Base-by-base conservation (phyloP, 2,888 invertebrate species). In the Rhaphigaster nebulosa region DNA sequence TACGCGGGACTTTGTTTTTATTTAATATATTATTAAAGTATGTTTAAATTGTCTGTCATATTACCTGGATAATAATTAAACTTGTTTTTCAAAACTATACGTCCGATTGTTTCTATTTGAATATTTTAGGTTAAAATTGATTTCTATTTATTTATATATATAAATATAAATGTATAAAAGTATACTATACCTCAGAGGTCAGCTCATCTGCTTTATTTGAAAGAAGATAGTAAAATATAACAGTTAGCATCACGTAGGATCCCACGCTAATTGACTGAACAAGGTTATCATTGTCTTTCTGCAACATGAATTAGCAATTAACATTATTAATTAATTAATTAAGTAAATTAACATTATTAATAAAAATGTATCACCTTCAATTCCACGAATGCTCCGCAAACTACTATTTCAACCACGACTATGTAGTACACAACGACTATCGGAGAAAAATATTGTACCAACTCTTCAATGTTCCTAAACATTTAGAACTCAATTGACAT, bases 361-460 rank as follows among this genome's bases (percentile, higher is more conserved):
- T 34, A 65, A 70, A n/a, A 70, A 34, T 70, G 29, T 0, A 18
- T 70, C 20, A 84, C 80, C 45, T 84, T 84, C 45, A 84, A 45
- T 41, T 84, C 41, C n/a, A 84, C 80, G 26, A 84, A 84, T 84
- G 80, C 80, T 84, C 80, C 80, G n/a, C 80, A 84, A 84, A 84
- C 80, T 45, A 84, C 80, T 12, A 84, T 84, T 23, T 84, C 45
- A 45, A 84, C n/a, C 15, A 84, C 80, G 8, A 34, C 45, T 13
- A 84, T 45, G 45, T 45, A 45, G 41, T 84, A 84, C 3, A 84
- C 45, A 26, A 84, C n/a, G 45, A 84, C 26, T 13, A 84, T 3
- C 26, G 80, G 80, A 26, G 80, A 38, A 23, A 84, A 45, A 45
- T 45, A 38, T 84, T 84, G 1, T 45, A 84, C 15, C 23, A 84